Conservation (phyloP, 2,113 vertebrate genomes). For the Thamnophis sirtalis region DNA sequence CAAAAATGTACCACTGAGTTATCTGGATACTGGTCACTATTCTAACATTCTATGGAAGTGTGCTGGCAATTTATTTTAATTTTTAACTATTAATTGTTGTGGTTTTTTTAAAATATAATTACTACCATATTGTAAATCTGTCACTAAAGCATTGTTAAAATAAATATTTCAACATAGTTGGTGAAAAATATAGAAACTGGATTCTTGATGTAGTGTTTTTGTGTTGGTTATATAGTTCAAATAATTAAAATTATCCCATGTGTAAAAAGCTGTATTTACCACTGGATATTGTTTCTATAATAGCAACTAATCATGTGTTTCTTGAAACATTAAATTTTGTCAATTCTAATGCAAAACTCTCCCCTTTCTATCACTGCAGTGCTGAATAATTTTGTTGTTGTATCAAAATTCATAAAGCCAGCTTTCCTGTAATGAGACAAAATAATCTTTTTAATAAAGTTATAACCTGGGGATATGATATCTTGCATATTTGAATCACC, state of each 20-base stretch:
- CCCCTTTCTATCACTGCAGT: conserved; percentile 35
- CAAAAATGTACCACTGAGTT: conserved; percentile 43
- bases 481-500: conserved; percentile 65
- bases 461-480: conserved; percentile 62
- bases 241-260: neutral
- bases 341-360: conserved; percentile 48
- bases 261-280: neutral
- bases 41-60: neutral
- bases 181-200: conserved; percentile 19
- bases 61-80: conserved; percentile 36
- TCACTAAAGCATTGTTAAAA: conserved; percentile 48
- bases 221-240: neutral
- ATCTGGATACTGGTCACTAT: neutral
- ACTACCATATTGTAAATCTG: conserved; percentile 51
- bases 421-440: conserved; percentile 61
- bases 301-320: conserved; percentile 42
- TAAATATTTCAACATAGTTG: conserved; percentile 44
- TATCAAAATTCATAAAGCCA: conserved; percentile 48
- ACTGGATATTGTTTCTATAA: conserved; percentile 30
- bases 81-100: conserved; percentile 52
- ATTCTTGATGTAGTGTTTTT: conserved; percentile 38
- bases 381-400: conserved; percentile 53
- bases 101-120: conserved; percentile 57
- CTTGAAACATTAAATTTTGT: conserved; percentile 47
- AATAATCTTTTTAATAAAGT: conserved; percentile 65